phyloP scores from a whole-genome alignment of 37 sponge, comb jelly and placozoan species.

The Theonella swinhoei region DNA sequence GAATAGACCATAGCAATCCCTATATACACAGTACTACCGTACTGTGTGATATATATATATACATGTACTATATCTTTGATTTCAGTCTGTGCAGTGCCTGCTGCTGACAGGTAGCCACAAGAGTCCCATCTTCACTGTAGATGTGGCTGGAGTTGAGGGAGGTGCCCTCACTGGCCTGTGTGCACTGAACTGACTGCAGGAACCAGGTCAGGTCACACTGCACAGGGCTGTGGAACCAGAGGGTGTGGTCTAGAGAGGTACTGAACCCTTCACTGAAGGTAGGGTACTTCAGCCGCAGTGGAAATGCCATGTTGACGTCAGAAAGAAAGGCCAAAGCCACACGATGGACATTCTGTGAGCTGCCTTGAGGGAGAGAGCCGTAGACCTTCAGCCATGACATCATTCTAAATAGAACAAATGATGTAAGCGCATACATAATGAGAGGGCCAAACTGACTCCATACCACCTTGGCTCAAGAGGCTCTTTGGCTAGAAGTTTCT shows the following conservation, averaged over 20 bases:
- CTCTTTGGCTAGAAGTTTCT: background rate
- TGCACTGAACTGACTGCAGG: background rate
- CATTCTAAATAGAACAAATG: too few species aligned
- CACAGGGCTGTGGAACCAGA: constrained; percentile 23
- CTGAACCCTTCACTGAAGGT: background rate
- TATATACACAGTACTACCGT: background rate
- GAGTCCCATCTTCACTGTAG: background rate
- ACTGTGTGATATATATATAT: background rate
- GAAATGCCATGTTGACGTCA: constrained; percentile 4
- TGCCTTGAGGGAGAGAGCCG: background rate
- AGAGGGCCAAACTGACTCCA: too few species aligned
- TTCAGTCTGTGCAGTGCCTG: background rate
- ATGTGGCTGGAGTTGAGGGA: background rate
- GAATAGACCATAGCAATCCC: too few species aligned
- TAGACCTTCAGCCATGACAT: background rate
- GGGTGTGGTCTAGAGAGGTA: constrained; percentile 22
- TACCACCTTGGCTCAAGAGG: background rate
- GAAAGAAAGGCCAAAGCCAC: constrained; percentile 10
- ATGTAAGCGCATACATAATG: too few species aligned
- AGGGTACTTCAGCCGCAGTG: constrained; percentile 5
- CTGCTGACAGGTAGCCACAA: background rate
- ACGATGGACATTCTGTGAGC: constrained; percentile 3
- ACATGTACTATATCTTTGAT: background rate
- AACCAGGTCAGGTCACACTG: background rate
- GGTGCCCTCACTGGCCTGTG: background rate